Evolutionary conservation across 2,888 invertebrate genomes (phyloP).

Genomic region (Laspeyria flexula): DNA sequence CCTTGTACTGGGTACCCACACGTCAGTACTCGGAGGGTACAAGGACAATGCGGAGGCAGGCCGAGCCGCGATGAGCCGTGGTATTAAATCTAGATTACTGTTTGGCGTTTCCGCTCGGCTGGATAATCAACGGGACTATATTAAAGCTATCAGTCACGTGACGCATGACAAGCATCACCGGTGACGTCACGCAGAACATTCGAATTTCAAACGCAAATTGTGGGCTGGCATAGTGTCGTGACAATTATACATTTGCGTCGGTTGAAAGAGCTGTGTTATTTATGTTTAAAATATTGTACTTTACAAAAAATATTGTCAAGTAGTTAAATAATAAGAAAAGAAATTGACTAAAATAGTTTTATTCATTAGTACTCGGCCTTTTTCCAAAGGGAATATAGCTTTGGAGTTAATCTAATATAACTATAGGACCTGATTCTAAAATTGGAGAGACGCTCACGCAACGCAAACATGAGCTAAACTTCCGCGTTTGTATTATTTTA

Average conservation of each 20-base stretch:
- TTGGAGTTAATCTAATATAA: background rate
- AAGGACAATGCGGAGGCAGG: conserved; percentile 58
- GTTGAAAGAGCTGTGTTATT: conserved; percentile 33
- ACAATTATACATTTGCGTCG: conserved; percentile 59
- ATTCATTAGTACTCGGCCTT: background rate
- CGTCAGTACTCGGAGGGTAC: conserved; percentile 37
- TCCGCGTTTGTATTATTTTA: background rate
- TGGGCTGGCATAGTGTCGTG: conserved; percentile 52
- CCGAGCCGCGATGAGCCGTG: conserved; percentile 71
- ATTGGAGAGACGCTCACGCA: background rate
- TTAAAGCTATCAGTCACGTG: conserved; percentile 83
- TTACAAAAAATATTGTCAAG: too few relatives aligned
- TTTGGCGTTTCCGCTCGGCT: conserved; percentile 76
- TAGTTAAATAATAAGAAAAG: too few relatives aligned
- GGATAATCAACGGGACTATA: conserved; percentile 83
- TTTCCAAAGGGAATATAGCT: too few relatives aligned
- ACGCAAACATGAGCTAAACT: background rate
- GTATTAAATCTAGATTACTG: conserved; percentile 84
- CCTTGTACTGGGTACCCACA: conserved; percentile 19
- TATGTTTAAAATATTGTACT: background rate
- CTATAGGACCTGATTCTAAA: background rate
- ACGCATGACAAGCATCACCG: conserved; percentile 67
- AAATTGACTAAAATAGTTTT: too few relatives aligned
- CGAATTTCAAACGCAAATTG: conserved; percentile 67
- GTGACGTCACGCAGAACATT: conserved; percentile 66